A percentile compares a stretch with the other conserved stretches of the same genome.
These are phyloP conservation scores for Sicus ferrugineus DNA, from an alignment of 2,888 invertebrate genomes.

Conservation along the genomic window DNA sequence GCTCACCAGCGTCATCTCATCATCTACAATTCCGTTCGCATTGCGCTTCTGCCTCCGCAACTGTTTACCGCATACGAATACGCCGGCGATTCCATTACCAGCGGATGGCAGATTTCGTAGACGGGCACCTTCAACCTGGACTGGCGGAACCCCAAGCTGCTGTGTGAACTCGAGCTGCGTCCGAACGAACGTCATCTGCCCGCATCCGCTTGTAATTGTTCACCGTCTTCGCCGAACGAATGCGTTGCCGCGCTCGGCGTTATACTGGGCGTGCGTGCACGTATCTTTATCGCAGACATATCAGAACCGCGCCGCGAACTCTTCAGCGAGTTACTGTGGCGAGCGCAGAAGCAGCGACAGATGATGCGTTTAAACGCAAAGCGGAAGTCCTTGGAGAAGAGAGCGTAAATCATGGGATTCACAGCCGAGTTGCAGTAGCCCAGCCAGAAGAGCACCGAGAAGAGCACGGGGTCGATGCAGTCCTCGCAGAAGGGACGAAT, in stretches of 20 bases:
- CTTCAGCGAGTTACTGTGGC: conserved; percentile 61
- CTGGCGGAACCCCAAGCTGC: conserved; percentile 62
- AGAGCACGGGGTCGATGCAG: conserved; percentile 84
- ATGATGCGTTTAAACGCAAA: conserved; percentile 93
- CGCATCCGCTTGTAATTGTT: conserved; percentile 66
- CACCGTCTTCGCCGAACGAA: conserved; percentile 69
- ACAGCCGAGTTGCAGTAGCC: conserved; percentile 97
- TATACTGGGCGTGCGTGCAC: conserved; percentile 67
- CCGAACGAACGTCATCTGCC: conserved; percentile 68
- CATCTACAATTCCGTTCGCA: conserved; percentile 57
- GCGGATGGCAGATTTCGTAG: conserved; percentile 64
- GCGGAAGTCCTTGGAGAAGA: conserved; percentile 94
- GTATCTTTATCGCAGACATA: conserved; percentile 68
- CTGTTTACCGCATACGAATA: conserved; percentile 55
- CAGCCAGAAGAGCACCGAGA: conserved; percentile 94
- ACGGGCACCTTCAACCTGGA: conserved; percentile 61
- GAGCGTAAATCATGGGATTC: conserved; percentile 93
- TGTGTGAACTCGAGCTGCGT: conserved; percentile 60
- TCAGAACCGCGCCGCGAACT: conserved; percentile 68
- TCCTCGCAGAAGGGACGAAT: conserved; percentile 86
- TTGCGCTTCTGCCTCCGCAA: conserved; percentile 36
- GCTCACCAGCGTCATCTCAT: too few species aligned
- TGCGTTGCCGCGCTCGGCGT: conserved; percentile 67
- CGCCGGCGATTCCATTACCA: conserved; percentile 63
- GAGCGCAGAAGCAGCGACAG: conserved; percentile 81